These are phyloP conservation scores for Pampusana beccarii DNA, from an alignment of 2,113 vertebrate species.

Conservation along the genomic window DNA sequence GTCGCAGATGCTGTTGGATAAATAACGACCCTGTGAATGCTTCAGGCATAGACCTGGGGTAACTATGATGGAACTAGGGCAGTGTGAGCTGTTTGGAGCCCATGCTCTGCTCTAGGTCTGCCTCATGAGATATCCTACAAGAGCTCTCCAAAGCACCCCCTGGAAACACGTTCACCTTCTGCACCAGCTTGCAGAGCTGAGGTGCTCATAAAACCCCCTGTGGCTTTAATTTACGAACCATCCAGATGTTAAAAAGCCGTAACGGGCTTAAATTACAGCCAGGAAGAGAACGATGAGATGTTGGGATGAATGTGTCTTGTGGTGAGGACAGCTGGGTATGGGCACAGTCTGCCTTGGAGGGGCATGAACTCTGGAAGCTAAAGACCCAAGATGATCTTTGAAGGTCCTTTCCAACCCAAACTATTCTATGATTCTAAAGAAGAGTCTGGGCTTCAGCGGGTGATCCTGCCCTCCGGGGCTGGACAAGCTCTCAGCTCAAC, in stretches of 20 bases:
- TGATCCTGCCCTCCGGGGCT: not conserved
- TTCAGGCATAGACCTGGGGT: not conserved
- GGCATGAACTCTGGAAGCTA: not conserved
- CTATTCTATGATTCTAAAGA: not conserved
- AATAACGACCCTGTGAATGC: not conserved
- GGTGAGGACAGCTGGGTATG: not conserved
- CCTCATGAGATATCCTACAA: not conserved
- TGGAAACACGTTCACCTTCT: not conserved
- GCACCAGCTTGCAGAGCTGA: not conserved
- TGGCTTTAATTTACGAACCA: not conserved
- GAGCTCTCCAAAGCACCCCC: not conserved
- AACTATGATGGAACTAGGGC: accelerated
- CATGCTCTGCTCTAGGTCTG: not conserved
- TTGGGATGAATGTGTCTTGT: not conserved
- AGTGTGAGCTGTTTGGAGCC: accelerated
- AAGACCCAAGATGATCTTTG: no score
- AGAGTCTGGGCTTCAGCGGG: not conserved
- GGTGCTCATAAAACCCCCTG: not conserved
- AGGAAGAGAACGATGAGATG: not conserved
- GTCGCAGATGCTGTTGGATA: not conserved
- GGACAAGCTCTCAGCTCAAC: not conserved
- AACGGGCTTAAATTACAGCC: not conserved
- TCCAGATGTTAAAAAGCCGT: not conserved
- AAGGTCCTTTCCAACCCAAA: no score
- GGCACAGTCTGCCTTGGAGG: not conserved